Conservation (phyloP, 2,797 vertebrate species). For the Cossypha dichroa region DNA sequence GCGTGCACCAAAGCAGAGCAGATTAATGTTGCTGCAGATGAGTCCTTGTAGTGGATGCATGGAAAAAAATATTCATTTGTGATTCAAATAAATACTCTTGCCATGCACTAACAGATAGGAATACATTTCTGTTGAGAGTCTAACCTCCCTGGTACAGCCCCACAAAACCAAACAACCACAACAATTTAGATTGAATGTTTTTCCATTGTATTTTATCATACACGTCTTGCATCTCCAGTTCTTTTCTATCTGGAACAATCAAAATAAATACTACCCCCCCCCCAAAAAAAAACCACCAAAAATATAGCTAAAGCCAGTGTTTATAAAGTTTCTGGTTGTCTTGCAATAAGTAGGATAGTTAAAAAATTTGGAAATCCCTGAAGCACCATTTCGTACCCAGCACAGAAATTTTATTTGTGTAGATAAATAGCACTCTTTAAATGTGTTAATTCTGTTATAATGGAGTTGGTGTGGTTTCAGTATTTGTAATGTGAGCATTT, state of each 20-base stretch:
- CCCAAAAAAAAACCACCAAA: too few relatives aligned
- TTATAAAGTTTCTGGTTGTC: neutral
- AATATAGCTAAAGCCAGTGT: neutral
- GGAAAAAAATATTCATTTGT: neutral
- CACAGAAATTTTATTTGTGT: constrained; percentile 20
- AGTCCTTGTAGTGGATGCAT: neutral
- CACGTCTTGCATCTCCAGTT: neutral
- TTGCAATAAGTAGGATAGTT: neutral
- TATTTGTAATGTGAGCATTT: constrained; percentile 28
- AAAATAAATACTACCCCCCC: neutral
- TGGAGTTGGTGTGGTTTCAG: neutral
- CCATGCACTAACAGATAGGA: neutral
- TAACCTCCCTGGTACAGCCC: rapidly evolving
- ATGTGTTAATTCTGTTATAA: neutral
- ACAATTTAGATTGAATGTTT: neutral
- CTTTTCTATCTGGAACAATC: neutral
- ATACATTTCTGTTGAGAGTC: neutral
- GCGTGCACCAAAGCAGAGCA: neutral
- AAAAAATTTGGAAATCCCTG: constrained; percentile 16
- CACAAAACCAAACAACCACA: neutral
- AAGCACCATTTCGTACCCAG: neutral
- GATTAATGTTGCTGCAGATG: neutral
- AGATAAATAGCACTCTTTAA: constrained; percentile 17
- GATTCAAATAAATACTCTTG: neutral
- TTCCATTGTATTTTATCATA: neutral